Conservation (phyloP, 1,140 invertebrate species). For the Pectinophora gossypiella region DNA sequence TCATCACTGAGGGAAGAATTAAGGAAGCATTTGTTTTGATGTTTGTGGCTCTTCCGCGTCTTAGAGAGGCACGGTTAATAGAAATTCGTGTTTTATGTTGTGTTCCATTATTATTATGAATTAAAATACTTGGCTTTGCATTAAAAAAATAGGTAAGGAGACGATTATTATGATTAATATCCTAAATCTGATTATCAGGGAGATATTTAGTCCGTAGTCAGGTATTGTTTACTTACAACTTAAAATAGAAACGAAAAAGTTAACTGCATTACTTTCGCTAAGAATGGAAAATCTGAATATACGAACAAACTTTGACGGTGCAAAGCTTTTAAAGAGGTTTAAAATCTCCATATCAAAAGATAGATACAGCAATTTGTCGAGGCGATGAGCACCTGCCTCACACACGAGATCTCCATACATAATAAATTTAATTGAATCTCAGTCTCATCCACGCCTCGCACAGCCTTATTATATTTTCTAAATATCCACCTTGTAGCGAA, state of each 20-base stretch:
- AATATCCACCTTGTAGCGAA: constrained; percentile 58
- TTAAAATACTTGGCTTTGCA: too few relatives aligned
- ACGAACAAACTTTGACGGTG: background rate
- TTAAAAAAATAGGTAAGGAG: too few relatives aligned
- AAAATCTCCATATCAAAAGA: constrained; percentile 26
- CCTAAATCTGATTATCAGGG: too few relatives aligned
- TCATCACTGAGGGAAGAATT: constrained; percentile 65
- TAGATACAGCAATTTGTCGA: constrained; percentile 59
- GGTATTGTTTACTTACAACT: background rate
- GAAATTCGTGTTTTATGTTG: constrained; percentile 10
- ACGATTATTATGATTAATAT: too few relatives aligned
- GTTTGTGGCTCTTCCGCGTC: constrained; percentile 33
- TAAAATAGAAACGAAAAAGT: background rate
- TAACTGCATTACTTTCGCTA: background rate
- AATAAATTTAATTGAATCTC: constrained; percentile 73
- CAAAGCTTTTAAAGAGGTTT: constrained; percentile 19
- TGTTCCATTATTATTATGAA: too few relatives aligned
- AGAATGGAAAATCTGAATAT: background rate
- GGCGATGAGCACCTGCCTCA: constrained; percentile 56
- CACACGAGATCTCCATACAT: constrained; percentile 65
- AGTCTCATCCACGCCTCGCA: constrained; percentile 57
- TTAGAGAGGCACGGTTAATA: constrained; percentile 13
- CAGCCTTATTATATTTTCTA: constrained; percentile 63
- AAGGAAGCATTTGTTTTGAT: constrained; percentile 63
- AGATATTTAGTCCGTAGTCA: too few relatives aligned